Evolutionary conservation across 2,797 vertebrate species (phyloP).

Genomic region (Alosa sapidissima): DNA sequence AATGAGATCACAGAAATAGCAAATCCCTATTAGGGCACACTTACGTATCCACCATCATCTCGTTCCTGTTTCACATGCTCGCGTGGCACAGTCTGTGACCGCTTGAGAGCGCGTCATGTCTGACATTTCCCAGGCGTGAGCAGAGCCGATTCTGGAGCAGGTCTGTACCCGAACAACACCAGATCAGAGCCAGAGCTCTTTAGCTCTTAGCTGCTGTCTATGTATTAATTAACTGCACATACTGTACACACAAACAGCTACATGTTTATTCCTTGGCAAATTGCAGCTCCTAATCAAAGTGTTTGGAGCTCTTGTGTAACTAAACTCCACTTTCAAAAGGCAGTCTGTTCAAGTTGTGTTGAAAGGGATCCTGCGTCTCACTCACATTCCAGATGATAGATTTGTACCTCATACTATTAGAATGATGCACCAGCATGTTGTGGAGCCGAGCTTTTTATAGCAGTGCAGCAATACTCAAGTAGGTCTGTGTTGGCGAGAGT

Average conservation of each 20-base stretch:
- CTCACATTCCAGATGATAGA: background rate
- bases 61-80: background rate
- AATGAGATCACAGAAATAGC: conserved; percentile 85
- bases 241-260: background rate
- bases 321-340: background rate
- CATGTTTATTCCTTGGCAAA: background rate
- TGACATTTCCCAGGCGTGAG: conserved; percentile 63
- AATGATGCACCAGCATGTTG: background rate
- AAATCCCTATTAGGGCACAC: conserved; percentile 78
- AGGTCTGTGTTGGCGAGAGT: background rate
- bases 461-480: no score
- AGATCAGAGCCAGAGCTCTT: background rate
- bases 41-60: conserved; percentile 63
- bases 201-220: background rate
- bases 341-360: background rate
- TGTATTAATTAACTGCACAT: conserved; percentile 34
- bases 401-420: background rate
- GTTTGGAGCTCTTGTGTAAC: background rate
- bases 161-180: no score
- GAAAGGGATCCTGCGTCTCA: background rate
- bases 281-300: background rate
- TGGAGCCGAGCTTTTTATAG: background rate
- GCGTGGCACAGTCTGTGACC: conserved; percentile 54
- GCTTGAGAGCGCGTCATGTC: conserved; percentile 71
- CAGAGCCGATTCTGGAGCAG: background rate